Evolutionary conservation across 2,888 invertebrate species (phyloP), one percentile per base, ranked within the genome.

Genomic region (Ptycholaimellus sp.): DNA sequence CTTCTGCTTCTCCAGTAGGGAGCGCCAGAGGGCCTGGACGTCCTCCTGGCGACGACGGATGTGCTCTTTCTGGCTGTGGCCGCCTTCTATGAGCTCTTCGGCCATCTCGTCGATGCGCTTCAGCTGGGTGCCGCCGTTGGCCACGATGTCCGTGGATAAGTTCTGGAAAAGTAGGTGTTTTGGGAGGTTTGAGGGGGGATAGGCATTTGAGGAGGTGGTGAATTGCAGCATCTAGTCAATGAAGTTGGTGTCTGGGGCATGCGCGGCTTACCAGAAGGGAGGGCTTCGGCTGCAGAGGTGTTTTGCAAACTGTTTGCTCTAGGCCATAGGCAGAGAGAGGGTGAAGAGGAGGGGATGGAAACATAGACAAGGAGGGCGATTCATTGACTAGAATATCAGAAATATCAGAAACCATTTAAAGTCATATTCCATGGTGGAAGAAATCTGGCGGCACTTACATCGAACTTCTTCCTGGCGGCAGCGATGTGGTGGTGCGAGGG

Each of bases 61-160:
- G 54, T 79, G 72, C 43, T 78, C 76, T 70, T 68, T 45, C 69
- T 68, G 20, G 16, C 79, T 73, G 50, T 85, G 85, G n/a, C 76
- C 74, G 43, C 76, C 74, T 0, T 70, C 67, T 1, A 76, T 72
- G 59, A 93, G 72, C 49, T 76, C 79, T 29, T 77, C 74, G 0
- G 83, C 85, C 16, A 79, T 75, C 0, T 71, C 67, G 53, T 85
- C 82, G 40, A 93, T 76, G 37, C 75, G 74, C 47, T 83, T 83
- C 45, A 93, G 69, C 1, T 87, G 73, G 47, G 49, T 50, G 14
- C 78, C 79, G 19, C 78, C 79, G 11, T 82, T 85, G 0, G 87
- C 87, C 0, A 83, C 83, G 27, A 96, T 64, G 56, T 93, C 90
- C 0, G 87, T 87, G 21, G 90, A 71, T 61, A 93, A 78, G 65